Percentiles rank a stretch among this genome's conserved stretches.
Conservation (phyloP, 2,888 invertebrate genomes). For the Gnatocerus cornutus region DNA sequence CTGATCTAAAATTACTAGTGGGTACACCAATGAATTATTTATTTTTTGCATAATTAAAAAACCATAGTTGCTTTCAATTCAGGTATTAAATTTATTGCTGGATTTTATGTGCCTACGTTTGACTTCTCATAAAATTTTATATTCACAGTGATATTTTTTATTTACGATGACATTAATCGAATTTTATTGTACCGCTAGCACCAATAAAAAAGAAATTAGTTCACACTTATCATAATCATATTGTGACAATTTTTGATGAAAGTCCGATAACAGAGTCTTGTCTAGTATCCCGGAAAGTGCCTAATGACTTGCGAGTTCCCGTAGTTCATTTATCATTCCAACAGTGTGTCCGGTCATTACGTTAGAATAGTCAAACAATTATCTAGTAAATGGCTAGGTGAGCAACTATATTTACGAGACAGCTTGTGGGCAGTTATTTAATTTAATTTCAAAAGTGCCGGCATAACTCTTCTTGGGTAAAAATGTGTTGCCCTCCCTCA, state of each 20-base stretch:
- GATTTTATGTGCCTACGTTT: slow-evolving; percentile 18
- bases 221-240: slow-evolving; percentile 33
- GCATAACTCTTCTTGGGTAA: not conserved
- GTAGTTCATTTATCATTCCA: slow-evolving; percentile 5
- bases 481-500: not conserved
- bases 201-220: slow-evolving; percentile 26
- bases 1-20: too few relatives aligned
- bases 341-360: not conserved
- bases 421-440: slow-evolving; percentile 11
- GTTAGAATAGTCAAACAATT: slow-evolving; percentile 14
- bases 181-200: slow-evolving; percentile 13
- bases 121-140: slow-evolving; percentile 26
- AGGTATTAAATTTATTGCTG: slow-evolving; percentile 21
- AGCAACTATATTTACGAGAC: slow-evolving; percentile 27
- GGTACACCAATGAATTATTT: too few relatives aligned
- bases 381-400: slow-evolving; percentile 20
- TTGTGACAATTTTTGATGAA: slow-evolving; percentile 33
- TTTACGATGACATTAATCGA: slow-evolving; percentile 36
- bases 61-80: slow-evolving; percentile 17
- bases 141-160: slow-evolving; percentile 14
- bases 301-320: not conserved
- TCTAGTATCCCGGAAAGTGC: not conserved
- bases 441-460: slow-evolving; percentile 21
- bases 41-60: too few relatives aligned
- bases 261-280: slow-evolving; percentile 7